phyloP scores from a whole-genome alignment of 2,888 invertebrate species.

The Eutolmus rufibarbis region DNA sequence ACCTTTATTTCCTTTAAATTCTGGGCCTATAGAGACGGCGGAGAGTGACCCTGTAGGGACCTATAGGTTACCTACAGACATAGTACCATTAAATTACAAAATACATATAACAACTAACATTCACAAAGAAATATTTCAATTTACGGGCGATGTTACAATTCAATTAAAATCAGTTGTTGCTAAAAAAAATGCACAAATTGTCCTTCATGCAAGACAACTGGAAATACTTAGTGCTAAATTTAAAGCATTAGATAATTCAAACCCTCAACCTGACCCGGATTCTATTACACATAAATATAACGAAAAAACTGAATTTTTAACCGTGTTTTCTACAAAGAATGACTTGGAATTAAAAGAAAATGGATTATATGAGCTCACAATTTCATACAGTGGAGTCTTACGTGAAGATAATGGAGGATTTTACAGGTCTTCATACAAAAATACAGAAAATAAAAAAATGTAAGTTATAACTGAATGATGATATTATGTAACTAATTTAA shows the following conservation, averaged over 20 bases:
- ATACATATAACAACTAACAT: constrained; percentile 65
- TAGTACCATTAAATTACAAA: constrained; percentile 66
- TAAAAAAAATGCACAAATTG: constrained; percentile 62
- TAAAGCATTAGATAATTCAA: not conserved
- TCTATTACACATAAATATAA: not conserved
- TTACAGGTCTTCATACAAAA: constrained; percentile 66
- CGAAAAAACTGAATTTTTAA: constrained; percentile 22
- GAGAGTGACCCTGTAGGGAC: constrained; percentile 46
- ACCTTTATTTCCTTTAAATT: not conserved
- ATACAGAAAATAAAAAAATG: constrained; percentile 47
- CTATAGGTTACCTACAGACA: constrained; percentile 66
- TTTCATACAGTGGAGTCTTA: constrained; percentile 66
- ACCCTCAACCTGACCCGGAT: no score
- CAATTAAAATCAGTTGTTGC: constrained; percentile 63
- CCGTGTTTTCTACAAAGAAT: constrained; percentile 36
- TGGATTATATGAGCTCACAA: constrained; percentile 62
- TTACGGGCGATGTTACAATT: constrained; percentile 64
- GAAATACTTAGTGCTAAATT: not conserved
- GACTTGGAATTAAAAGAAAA: constrained; percentile 28
- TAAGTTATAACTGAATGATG: constrained; percentile 41
- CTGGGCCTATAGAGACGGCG: not conserved
- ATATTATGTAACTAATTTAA: not conserved
- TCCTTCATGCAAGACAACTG: constrained; percentile 44
- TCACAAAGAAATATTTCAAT: constrained; percentile 55
- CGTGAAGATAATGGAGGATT: constrained; percentile 70